Conservation (phyloP, 2,113 vertebrate genomes). For the Cebus imitator region DNA sequence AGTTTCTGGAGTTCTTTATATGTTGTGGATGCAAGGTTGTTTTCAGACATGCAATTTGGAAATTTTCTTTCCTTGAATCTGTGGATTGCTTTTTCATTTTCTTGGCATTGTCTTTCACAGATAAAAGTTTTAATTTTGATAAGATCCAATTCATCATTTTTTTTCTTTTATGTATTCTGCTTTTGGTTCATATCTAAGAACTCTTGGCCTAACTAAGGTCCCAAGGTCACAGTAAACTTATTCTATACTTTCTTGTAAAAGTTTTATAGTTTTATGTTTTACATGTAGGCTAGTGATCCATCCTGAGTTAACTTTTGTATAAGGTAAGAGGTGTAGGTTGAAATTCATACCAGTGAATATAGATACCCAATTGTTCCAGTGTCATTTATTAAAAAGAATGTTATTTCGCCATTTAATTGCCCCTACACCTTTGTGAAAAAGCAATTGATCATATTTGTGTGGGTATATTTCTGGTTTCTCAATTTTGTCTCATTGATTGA, state of each 20-base stretch:
- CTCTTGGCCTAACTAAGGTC: background rate
- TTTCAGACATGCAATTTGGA: background rate
- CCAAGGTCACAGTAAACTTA: background rate
- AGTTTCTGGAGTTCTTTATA: background rate
- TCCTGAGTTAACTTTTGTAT: background rate
- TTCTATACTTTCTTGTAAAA: background rate
- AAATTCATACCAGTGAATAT: background rate
- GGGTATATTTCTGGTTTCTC: background rate
- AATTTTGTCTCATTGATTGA: background rate
- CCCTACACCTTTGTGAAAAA: background rate
- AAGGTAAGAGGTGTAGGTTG: background rate
- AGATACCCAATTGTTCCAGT: background rate
- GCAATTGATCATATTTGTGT: background rate
- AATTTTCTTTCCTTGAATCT: background rate
- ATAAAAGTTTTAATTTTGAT: background rate
- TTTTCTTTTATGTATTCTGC: background rate
- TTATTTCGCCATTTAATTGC: background rate
- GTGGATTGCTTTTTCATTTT: background rate
- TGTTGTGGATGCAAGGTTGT: background rate
- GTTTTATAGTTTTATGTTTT: background rate
- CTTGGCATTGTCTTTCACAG: background rate
- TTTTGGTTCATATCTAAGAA: conserved; percentile 2
- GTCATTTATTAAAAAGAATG: background rate
- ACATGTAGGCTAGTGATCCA: background rate
- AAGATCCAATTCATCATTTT: background rate